Percentiles rank a stretch among this genome's conserved stretches.
Evolutionary conservation across 1,140 invertebrate genomes (phyloP).

Genomic region (Papilio xuthus): DNA sequence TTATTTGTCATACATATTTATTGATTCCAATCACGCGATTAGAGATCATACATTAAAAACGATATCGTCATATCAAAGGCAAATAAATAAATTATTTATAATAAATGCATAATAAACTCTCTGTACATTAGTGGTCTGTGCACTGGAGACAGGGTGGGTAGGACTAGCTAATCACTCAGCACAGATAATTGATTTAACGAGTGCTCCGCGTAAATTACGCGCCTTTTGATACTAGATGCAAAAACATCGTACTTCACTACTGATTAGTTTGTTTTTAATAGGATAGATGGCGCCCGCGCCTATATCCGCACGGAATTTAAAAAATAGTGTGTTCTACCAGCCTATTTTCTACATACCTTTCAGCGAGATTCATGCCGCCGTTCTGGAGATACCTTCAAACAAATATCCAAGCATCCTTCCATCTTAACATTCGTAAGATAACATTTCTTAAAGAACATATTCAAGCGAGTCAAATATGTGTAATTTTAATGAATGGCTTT

Average conservation of each 20-base stretch:
- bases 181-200: conserved; percentile 31
- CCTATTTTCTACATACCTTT: no score
- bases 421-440: no score
- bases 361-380: no score
- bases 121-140: conserved; percentile 21
- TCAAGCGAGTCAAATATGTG: no score
- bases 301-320: no score
- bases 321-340: no score
- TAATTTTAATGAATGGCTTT: no score
- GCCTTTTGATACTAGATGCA: neutral
- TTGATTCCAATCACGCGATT: neutral
- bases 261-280: neutral
- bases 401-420: no score
- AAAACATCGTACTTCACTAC: neutral
- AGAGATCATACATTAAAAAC: neutral
- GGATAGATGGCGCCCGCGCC: no score
- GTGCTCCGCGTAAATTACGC: conserved; percentile 3
- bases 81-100: neutral
- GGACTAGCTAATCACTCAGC: conserved; percentile 24
- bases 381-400: no score
- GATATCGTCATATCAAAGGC: neutral
- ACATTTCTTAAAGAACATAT: no score
- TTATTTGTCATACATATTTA: neutral
- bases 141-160: neutral
- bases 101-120: neutral